Percentiles rank a stretch among this genome's conserved stretches.
These are phyloP conservation scores for Prionailurus bengalensis DNA, from an alignment of 2,113 vertebrate genomes.

Conservation along the genomic window DNA sequence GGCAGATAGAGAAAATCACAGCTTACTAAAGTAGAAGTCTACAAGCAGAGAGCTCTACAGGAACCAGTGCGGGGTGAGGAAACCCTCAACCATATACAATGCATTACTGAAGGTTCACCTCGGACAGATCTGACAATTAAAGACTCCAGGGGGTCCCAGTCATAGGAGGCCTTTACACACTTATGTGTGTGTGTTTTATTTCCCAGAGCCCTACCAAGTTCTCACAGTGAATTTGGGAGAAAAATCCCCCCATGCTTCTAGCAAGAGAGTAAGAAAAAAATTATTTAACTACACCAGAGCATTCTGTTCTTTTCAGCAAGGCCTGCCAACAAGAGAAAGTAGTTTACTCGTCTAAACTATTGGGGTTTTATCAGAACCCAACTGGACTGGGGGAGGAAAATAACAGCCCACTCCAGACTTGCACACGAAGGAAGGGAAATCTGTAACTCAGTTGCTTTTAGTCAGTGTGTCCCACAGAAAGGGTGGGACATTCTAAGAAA, in stretches of 20 bases:
- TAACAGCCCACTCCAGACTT: neutral
- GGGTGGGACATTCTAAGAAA: neutral
- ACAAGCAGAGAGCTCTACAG: neutral
- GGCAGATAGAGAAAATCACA: neutral
- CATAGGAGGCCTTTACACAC: neutral
- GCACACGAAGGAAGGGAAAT: neutral
- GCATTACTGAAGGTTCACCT: neutral
- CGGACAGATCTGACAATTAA: neutral
- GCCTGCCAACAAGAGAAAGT: neutral
- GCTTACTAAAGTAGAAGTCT: neutral
- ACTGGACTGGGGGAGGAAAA: neutral
- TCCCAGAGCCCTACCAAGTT: neutral
- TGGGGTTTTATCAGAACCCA: neutral
- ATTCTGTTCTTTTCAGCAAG: neutral
- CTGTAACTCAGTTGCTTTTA: neutral
- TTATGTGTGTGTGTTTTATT: neutral
- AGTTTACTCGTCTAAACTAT: neutral
- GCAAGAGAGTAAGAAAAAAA: neutral
- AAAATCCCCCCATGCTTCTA: neutral
- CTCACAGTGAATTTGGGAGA: neutral
- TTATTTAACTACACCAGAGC: conserved; percentile 3
- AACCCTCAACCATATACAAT: neutral
- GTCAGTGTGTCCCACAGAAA: neutral
- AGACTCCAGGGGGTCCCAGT: neutral
- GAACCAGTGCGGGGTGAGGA: neutral